Base-by-base conservation (phyloP, 2,797 vertebrate species). In the Pseudochromis fuscus region DNA sequence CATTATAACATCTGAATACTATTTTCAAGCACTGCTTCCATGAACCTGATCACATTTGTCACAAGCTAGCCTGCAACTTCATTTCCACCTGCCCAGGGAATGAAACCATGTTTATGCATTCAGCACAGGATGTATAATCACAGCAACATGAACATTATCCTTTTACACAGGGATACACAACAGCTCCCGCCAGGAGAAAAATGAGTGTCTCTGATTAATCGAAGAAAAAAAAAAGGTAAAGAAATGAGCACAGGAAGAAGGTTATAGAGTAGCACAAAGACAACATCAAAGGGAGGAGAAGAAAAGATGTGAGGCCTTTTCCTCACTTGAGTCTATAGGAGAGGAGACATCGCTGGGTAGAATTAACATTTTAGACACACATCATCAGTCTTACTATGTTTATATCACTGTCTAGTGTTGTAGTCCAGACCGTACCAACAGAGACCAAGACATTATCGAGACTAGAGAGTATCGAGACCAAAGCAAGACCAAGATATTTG, bases 1-100 rank as follows among this genome's bases (percentile, higher is more conserved):
- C 16, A 23, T 18, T n/a, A n/a, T 1, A 69, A 66, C 24, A 31
- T 75, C 38, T 58, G 23, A 65, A 23, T n/a, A 60, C 21, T 28
- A 28, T 49, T 45, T 40, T 53, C 2, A 67, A 60, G n/a, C 1
- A n/a, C 18, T 7, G 12, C 35, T 57, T 42, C 2, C n/a, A 38
- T 40, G 35, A 48, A 12, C 6, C 25, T 51, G 23, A 50, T 66
- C 37, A 42, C 31, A 56, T 50, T 60, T 55, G 28, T 67, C 21
- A 38, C 27, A 25, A 35, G 15, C 11, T 18, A 21, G 38, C 4
- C 19, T 48, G 28, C 19, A 63, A 49, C 25, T 12, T 57, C 2
- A 46, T 37, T 38, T 72, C 44, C 1, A 2, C 1, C 27, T 40
- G 19, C 25, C 21, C 0, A 0, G 9, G 13, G 9, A 57, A 40